Evolutionary conservation across 2,888 invertebrate genomes (phyloP), one percentile per base, ranked within the genome.

Genomic region (Ormyrus pomaceus): DNA sequence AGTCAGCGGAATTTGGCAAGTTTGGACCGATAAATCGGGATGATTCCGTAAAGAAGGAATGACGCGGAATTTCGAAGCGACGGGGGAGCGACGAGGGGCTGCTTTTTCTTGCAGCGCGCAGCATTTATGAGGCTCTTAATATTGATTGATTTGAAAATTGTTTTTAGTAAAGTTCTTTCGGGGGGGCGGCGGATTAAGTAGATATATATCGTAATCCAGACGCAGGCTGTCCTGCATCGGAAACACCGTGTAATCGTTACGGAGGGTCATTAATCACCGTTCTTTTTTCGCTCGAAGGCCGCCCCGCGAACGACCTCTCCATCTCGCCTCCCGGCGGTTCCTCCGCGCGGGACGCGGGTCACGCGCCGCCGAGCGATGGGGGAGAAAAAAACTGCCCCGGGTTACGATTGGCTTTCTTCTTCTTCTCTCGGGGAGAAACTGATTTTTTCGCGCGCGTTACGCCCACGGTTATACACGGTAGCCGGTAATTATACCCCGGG

Each of bases 91-190:
- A 19, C 19, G 19, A 19, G 19, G 19, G 19, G 19, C 19, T 19
- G 19, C 1, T 19, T 19, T 19, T 19, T 19, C 1, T 1, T 19
- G 19, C 19, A 19, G 19, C 19, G 19, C 19, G 19, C 19, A 19
- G 19, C 19, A 19, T 19, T 19, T 19, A 19, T 19, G 19, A 19
- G 19, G 19, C 19, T 19, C 55, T 65, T 46, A 50, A 59, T 46
- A 45, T 61, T 68, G 61, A 78, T 68, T 74, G 62, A 74, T 79
- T 73, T 46, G 56, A 62, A 19, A 73, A 79, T 79, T 62, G 73
- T 79, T 79, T 69, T 74, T 74, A 51, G 5, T 1, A n/a, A 59
- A 10, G 11, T 74, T 53, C n/a, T 56, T 11, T 9, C 46, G 46
- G 4, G 56, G 19, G 19, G 19, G 19, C 1, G 19, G 19, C 19